phyloP scores from a whole-genome alignment of 1,140 invertebrate species.

The Caerostris darwini region DNA sequence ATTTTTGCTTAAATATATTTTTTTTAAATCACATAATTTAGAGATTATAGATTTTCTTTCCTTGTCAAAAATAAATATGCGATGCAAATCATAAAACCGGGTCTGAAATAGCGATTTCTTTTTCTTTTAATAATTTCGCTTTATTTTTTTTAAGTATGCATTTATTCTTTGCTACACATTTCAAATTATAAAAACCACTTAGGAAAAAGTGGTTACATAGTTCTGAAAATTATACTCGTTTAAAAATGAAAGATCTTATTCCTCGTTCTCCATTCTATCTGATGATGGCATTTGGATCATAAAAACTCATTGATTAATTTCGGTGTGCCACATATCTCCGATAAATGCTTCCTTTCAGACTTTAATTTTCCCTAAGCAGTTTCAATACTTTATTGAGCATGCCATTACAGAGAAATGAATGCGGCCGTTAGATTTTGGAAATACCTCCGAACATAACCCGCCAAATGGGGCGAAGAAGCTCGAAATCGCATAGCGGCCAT shows the following conservation, averaged over 20 bases:
- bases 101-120: too few species aligned
- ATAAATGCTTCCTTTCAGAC: not conserved
- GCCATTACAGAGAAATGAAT: conserved; percentile 24
- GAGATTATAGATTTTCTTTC: too few species aligned
- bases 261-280: not conserved
- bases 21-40: too few species aligned
- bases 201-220: not conserved
- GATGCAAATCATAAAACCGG: too few species aligned
- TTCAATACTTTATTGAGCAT: not conserved
- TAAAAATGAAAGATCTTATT: not conserved
- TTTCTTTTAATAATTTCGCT: too few species aligned
- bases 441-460: not conserved
- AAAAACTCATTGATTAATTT: not conserved
- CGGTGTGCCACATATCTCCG: not conserved
- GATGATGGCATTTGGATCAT: not conserved
- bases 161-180: too few species aligned
- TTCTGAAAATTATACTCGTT: not conserved
- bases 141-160: too few species aligned
- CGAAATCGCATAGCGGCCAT: not conserved
- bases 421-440: not conserved
- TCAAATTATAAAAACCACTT: too few species aligned
- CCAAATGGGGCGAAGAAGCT: not conserved
- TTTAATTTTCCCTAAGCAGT: not conserved
- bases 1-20: too few species aligned
- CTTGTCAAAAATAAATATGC: too few species aligned